phyloP scores from a whole-genome alignment of 1,140 invertebrate species.

The Anoplolepis gracilipes region DNA sequence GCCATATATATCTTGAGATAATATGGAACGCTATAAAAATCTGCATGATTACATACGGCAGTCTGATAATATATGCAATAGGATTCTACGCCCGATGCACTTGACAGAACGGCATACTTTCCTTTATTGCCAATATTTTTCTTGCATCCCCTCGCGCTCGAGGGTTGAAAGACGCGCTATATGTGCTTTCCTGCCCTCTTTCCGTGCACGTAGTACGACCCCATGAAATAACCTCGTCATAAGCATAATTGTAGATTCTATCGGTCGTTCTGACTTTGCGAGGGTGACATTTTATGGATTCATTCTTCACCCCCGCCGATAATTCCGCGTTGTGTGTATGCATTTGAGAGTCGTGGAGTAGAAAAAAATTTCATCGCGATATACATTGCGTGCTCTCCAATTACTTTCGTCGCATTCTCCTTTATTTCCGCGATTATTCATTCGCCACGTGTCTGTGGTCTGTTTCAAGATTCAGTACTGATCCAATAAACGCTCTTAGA shows the following conservation, averaged over 20 bases:
- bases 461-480: background rate
- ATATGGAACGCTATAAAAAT: conserved; percentile 50
- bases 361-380: conserved; percentile 56
- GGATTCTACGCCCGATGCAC: background rate
- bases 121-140: conserved; percentile 68
- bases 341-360: background rate
- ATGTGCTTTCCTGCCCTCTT: background rate
- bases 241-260: conserved; percentile 73
- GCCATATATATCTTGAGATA: conserved; percentile 17
- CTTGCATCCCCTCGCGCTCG: background rate
- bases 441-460: background rate
- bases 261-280: conserved; percentile 10
- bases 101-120: conserved; percentile 31
- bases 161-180: background rate
- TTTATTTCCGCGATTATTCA: conserved; percentile 62
- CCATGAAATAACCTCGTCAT: conserved; percentile 51
- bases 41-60: conserved; percentile 60
- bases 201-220: background rate
- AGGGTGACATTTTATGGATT: conserved; percentile 68
- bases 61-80: conserved; percentile 9
- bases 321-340: conserved; percentile 1
- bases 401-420: conserved; percentile 32
- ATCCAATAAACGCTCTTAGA: conserved; percentile 11
- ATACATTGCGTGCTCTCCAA: background rate
- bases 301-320: conserved; percentile 66